Evolutionary conservation across 2,888 invertebrate genomes (phyloP).

Genomic region (Zonitis immaculata): DNA sequence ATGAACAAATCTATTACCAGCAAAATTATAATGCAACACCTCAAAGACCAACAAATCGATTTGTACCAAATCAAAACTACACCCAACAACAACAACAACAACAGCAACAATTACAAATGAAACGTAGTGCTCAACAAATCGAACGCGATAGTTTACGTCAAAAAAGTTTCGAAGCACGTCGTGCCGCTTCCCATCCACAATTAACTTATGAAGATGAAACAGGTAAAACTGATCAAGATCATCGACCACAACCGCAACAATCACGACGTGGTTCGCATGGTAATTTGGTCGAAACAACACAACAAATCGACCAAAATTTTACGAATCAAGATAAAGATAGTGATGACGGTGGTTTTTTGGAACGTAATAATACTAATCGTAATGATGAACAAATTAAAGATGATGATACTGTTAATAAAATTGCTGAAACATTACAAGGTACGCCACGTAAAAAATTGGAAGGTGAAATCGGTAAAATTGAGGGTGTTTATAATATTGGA

Average conservation of each 20-base stretch:
- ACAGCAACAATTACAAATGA: no score
- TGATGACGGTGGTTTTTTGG: slow-evolving; percentile 57
- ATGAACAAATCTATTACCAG: slow-evolving; percentile 43
- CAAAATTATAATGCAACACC: slow-evolving; percentile 34
- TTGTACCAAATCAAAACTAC: slow-evolving; percentile 9
- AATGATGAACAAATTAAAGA: slow-evolving; percentile 22
- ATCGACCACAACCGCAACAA: slow-evolving; percentile 37
- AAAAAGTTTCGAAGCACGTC: slow-evolving; percentile 55
- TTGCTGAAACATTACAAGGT: slow-evolving; percentile 40
- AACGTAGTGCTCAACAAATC: slow-evolving; percentile 59
- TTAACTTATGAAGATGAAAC: slow-evolving; percentile 54
- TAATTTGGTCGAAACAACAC: slow-evolving; percentile 53
- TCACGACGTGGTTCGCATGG: slow-evolving; percentile 56
- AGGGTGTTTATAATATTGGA: slow-evolving; percentile 58
- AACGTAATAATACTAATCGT: slow-evolving; percentile 46
- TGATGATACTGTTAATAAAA: slow-evolving; percentile 32
- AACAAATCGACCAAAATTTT: slow-evolving; percentile 16
- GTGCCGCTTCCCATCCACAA: slow-evolving; percentile 66
- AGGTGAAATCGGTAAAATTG: slow-evolving; percentile 46
- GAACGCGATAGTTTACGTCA: slow-evolving; percentile 58
- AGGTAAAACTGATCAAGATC: slow-evolving; percentile 27
- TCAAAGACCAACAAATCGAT: slow-evolving; percentile 29
- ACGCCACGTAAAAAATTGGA: slow-evolving; percentile 42
- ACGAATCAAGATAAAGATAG: slow-evolving; percentile 40
- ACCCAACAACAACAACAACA: slow-evolving; percentile 8